Evolutionary conservation across 2,888 invertebrate species (phyloP), one percentile per base, ranked within the genome.

Genomic region (Hydrotaea cyrtoneurina): DNA sequence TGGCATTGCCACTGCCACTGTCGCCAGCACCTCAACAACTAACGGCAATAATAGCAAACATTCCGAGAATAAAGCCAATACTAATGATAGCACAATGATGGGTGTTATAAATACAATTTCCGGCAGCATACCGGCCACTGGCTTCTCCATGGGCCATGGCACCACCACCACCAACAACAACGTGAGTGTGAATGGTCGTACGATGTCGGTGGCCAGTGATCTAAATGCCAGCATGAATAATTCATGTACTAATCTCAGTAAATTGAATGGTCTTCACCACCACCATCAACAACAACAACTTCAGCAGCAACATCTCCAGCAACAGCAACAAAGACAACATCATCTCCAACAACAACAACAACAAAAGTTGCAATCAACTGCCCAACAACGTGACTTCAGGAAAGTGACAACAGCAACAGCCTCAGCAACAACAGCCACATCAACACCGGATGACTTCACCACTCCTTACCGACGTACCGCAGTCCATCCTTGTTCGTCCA

Each of bases 81-180:
- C 66, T 69, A 81, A 78, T 76, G 78, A 78, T 23, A 50, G 55
- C 80, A 75, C 57, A 53, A 82, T 80, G 74, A 77, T 82, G 46
- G 86, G 89, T 11, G 88, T 90, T 69, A 90, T 91, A 88, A 91
- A 88, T 72, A 92, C 91, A 50, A 91, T 91, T 83, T 92, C 92
- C 46, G 92, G 92, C 39, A 89, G 90, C 71, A 90, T 92, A 87
- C 89, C 90, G 82, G 57, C 88, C 80, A 86, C 82, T 59, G 82
- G 86, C 57, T 86, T 79, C 23, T 66, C 83, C 39, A 79, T 71
- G 79, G 84, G 66, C 85, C 80, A 83, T 64, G 80, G 74, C 78
- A 76, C 53, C 59, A 76, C 39, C 57, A 57, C 59, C 17, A 13
- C 66, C 26, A 31, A 19, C 73, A 85, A 59, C 19, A 15, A 17